Evolutionary conservation across 2,113 vertebrate species (phyloP).

Genomic region (Callopanchax toddi): DNA sequence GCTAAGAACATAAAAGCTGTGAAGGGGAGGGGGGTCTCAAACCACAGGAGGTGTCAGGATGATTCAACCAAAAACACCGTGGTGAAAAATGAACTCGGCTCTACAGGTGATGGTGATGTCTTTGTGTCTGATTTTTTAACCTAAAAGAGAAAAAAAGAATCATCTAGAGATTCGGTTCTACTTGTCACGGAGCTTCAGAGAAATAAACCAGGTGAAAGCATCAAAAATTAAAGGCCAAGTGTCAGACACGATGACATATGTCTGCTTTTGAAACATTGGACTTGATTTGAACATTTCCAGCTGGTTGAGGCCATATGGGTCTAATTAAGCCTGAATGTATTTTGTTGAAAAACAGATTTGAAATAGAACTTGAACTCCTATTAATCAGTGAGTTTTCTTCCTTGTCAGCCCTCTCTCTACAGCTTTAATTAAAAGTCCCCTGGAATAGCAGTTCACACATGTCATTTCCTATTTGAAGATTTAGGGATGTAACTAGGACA

Average conservation of each 20-base stretch:
- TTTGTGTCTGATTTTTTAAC: conserved; percentile 2
- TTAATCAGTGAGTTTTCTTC: conserved; percentile 77
- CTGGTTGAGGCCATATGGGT: conserved; percentile 76
- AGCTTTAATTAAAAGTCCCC: conserved; percentile 82
- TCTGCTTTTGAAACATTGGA: conserved; percentile 67
- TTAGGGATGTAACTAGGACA: conserved; percentile 72
- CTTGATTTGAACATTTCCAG: conserved; percentile 77
- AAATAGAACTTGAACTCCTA: conserved; percentile 77
- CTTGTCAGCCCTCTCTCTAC: conserved; percentile 71
- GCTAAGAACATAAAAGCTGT: conserved; percentile 5
- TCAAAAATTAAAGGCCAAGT: conserved; percentile 57
- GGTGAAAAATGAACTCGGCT: neutral
- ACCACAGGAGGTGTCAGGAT: conserved; percentile 5
- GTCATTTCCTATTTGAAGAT: conserved; percentile 79
- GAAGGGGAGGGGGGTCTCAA: neutral
- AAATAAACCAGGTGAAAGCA: conserved; percentile 63
- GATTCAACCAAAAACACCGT: conserved; percentile 5
- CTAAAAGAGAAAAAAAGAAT: neutral
- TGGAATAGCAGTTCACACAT: conserved; percentile 76
- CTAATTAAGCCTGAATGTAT: conserved; percentile 81
- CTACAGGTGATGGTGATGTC: neutral
- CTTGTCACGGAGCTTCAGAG: conserved; percentile 26
- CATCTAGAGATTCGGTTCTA: neutral
- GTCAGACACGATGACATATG: conserved; percentile 75
- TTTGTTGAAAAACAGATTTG: conserved; percentile 78